These are phyloP conservation scores for Procavia capensis DNA, from an alignment of 2,113 vertebrate species.

Conservation along the genomic window DNA sequence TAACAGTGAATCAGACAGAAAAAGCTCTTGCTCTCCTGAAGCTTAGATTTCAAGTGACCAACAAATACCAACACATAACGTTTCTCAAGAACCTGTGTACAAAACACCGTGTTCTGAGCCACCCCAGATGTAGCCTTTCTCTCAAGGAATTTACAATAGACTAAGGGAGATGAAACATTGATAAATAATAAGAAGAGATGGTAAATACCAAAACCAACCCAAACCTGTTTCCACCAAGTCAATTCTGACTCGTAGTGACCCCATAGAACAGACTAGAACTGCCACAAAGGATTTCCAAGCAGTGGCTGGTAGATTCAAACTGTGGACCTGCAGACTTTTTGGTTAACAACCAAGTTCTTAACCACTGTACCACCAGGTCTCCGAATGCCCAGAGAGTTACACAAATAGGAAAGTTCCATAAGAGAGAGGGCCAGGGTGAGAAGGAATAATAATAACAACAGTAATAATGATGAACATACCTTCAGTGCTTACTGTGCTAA, in stretches of 20 bases:
- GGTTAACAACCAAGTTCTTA: no score
- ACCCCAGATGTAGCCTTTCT: not conserved
- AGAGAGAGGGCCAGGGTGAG: not conserved
- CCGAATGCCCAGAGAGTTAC: not conserved
- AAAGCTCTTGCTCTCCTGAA: not conserved
- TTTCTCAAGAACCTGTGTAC: not conserved
- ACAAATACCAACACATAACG: not conserved
- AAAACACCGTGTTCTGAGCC: not conserved
- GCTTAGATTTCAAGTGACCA: not conserved
- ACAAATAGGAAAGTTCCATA: not conserved
- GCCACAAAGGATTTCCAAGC: no score
- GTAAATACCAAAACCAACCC: no score
- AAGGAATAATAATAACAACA: not conserved
- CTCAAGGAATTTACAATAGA: constrained; percentile 15
- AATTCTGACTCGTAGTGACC: no score
- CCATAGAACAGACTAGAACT: no score
- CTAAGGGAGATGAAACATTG: not conserved
- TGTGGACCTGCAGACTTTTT: no score
- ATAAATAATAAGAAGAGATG: not conserved
- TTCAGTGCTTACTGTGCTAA: not conserved
- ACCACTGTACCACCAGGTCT: no score
- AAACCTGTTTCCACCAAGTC: no score
- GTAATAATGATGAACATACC: not conserved
- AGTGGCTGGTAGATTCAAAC: no score
- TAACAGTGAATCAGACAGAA: not conserved